Base-by-base conservation (phyloP, 2,797 vertebrate species). In the Galaxias olidus region DNA sequence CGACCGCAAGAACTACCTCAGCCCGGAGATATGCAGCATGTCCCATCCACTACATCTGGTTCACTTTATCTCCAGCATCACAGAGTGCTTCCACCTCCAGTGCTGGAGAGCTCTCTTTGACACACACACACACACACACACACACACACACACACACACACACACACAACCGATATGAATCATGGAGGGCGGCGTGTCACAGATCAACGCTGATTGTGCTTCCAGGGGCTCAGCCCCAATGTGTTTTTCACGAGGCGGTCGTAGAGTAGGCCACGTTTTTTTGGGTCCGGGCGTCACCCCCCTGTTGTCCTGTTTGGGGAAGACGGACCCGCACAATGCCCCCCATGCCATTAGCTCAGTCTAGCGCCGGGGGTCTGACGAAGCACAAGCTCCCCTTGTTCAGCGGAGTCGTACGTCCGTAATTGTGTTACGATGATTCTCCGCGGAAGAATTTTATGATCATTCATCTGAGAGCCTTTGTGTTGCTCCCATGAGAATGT, bases 31-130 rank as follows among this genome's bases (percentile, higher is more conserved):
- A 90, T 68, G 85, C 87, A 63, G 74, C 66, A 57, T 68, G 77
- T 81, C 87, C 87, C 82, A 71, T 86, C 81, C 80, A 68, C 69
- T 73, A 89, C 92, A 93, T 93, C 90, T 93, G 92, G 83, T 90
- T 91, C 86, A 82, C 83, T 92, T 92, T 92, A 92, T 80, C 80
- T 77, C 63, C 73, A 84, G 72, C 79, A 86, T 88, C 87, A 89
- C 84, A 80, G 83, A 86, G 88, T 78, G 77, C 84, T 76, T 88
- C 82, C 76, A 85, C 80, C 77, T 77, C 78, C 71, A 71, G 61
- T 49, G 61, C 70, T 55, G 66, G 75, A 75, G 66, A 18, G 13
- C 53, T 41, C 51, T 53, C 18, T 20, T 30, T n/a, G 19, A 51
- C 46, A 58, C 58, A 61, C 68, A 52, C 63, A 60, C 75, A 61